Evolutionary conservation across 2,113 vertebrate species (phyloP).

Genomic region (Lampris megalopsis): DNA sequence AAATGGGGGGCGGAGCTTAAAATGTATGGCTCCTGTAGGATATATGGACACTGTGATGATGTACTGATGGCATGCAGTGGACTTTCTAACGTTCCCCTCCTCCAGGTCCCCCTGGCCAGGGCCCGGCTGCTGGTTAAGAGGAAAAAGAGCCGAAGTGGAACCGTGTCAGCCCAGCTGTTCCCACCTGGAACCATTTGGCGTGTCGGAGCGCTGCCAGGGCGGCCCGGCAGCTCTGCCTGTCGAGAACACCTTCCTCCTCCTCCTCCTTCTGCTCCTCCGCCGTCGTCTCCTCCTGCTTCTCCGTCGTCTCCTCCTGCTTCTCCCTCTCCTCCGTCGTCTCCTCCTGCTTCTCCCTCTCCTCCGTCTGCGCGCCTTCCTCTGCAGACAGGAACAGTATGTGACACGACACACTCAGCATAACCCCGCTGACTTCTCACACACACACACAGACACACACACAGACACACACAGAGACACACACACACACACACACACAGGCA

Average conservation of each 20-base stretch:
- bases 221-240: conserved; percentile 91
- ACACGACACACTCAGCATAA: conserved; percentile 51
- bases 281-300: neutral
- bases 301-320: conserved; percentile 82
- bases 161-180: conserved; percentile 54
- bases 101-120: no score
- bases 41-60: no score
- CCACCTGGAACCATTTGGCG: conserved; percentile 98
- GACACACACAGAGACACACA: conserved; percentile 52
- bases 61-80: no score
- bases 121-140: no score
- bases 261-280: conserved; percentile 87
- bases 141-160: no score
- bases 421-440: conserved; percentile 17
- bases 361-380: conserved; percentile 55
- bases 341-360: conserved; percentile 15
- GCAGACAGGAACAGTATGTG: conserved; percentile 58
- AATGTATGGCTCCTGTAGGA: no score
- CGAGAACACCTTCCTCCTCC: conserved; percentile 89
- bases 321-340: conserved; percentile 76
- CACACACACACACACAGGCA: conserved; percentile 55
- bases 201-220: conserved; percentile 94
- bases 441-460: conserved; percentile 41
- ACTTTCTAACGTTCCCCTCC: no score
- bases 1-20: no score